phyloP scores from a whole-genome alignment of 2,888 invertebrate species.

The Phyllotreta striolata region DNA sequence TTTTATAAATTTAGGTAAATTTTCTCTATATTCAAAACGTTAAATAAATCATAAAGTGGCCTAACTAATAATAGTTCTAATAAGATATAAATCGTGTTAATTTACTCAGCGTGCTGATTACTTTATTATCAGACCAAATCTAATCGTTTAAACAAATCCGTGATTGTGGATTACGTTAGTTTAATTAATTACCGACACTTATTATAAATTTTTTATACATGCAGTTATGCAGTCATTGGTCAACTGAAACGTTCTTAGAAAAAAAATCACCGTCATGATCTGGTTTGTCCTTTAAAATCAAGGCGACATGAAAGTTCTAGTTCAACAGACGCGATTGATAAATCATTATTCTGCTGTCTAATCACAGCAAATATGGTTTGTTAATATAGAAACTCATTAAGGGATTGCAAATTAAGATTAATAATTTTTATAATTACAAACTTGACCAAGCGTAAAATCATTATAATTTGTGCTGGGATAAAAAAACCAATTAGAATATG shows the following conservation, averaged over 20 bases:
- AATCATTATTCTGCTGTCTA: constrained; percentile 13
- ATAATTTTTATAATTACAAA: no score
- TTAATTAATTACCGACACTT: constrained; percentile 1
- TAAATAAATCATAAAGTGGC: no score
- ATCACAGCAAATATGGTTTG: constrained; percentile 6
- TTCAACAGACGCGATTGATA: constrained; percentile 23
- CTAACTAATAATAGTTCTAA: no score
- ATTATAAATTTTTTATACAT: background rate
- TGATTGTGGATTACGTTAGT: constrained; percentile 8
- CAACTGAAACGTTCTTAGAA: constrained; percentile 7
- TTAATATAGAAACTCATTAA: constrained; percentile 2
- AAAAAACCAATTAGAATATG: no score
- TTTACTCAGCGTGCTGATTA: background rate
- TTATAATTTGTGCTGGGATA: no score
- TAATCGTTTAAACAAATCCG: background rate
- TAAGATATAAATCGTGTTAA: no score
- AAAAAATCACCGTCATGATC: constrained; percentile 8
- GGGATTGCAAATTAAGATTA: background rate
- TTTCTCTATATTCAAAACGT: no score
- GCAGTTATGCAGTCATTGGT: background rate
- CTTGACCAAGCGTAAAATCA: no score
- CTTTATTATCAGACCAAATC: background rate
- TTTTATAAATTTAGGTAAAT: no score
- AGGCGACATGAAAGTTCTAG: constrained; percentile 32
- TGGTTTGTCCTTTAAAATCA: constrained; percentile 22